These are phyloP conservation scores for Agrilus biguttatus DNA, from an alignment of 2,888 invertebrate species.

Conservation along the genomic window DNA sequence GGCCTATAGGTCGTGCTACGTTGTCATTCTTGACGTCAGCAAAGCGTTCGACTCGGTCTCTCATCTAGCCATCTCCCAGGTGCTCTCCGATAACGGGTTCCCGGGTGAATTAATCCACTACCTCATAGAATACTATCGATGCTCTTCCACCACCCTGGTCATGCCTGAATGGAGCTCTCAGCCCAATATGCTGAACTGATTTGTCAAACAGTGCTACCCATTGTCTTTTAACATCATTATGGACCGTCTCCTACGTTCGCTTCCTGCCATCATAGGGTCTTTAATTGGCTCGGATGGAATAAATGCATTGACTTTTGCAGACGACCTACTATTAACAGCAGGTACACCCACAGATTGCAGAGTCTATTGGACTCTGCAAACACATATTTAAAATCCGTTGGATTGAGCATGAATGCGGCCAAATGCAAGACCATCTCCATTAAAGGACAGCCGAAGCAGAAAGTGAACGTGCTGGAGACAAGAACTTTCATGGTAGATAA, in stretches of 20 bases:
- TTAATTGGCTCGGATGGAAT: conserved; percentile 3
- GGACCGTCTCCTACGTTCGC: background rate
- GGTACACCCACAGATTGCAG: conserved; percentile 12
- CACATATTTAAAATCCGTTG: conserved; percentile 15
- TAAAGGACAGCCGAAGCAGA: conserved; percentile 17
- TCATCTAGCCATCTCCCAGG: background rate
- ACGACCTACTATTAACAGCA: conserved; percentile 18
- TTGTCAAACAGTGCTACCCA: conserved; percentile 22
- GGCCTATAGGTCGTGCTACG: too few species aligned
- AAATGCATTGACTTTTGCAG: conserved; percentile 21
- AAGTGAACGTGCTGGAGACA: conserved; percentile 14
- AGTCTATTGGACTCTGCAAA: conserved; percentile 1
- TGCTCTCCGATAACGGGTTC: background rate
- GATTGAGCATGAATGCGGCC: conserved; percentile 11
- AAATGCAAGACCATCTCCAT: conserved; percentile 8
- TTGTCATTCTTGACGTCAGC: too few species aligned
- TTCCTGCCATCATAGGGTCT: background rate
- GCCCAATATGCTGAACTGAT: conserved; percentile 14
- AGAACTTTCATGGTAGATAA: background rate
- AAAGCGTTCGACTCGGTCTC: too few species aligned
- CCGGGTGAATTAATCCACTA: too few species aligned
- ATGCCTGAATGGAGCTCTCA: conserved; percentile 6
- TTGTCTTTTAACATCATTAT: conserved; percentile 18
- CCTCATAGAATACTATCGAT: too few species aligned
- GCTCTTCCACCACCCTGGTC: too few species aligned